Base-by-base conservation (phyloP, 2,113 vertebrate species). In the Platichthys stellatus region DNA sequence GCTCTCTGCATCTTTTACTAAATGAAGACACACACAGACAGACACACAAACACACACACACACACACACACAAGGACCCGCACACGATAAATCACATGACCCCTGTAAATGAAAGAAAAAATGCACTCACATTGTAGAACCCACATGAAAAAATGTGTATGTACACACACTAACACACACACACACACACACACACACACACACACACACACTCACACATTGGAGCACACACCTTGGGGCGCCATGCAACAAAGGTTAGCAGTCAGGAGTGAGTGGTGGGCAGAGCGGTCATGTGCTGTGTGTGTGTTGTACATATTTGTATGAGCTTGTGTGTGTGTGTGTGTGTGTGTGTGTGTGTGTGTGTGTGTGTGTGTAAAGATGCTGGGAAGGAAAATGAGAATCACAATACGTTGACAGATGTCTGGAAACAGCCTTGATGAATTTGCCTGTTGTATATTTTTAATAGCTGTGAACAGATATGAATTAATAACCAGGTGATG, bases 361-460 rank as follows among this genome's bases (percentile, higher is more conserved):
- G 66, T 45, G 20, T 71, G 60, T 79, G 47, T 79, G 69, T 71
- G 74, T 53, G 18, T 2, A 28, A 28, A 28, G 3, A 70, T 18
- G 26, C 61, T 63, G 71, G 60, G 71, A 85, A 77, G 83, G 72
- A 74, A 89, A 86, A 75, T 21, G 2, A 84, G 80, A 77, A 87
- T 88, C 31, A 59, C 65, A 84, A 72, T 78, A 63, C 61, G 78
- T 13, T n/a, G 79, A 84, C 81, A 87, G 88, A 87, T 81, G 82
- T 57, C 40, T 69, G 72, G 74, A 82, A 86, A 86, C 40, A 66
- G 20, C 73, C 64, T 40, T 23, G 63, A 56, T 26, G 28, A 69
- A 75, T 31, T 31, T 31, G 31, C 31, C 6, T 31, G 31, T 64
- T 20, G 18, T 31, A 21, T 47, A 9, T 17, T 74, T 17, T 64